These are phyloP conservation scores for Sabatieria punctata DNA, from an alignment of 2,888 invertebrate genomes.

Conservation along the genomic window DNA sequence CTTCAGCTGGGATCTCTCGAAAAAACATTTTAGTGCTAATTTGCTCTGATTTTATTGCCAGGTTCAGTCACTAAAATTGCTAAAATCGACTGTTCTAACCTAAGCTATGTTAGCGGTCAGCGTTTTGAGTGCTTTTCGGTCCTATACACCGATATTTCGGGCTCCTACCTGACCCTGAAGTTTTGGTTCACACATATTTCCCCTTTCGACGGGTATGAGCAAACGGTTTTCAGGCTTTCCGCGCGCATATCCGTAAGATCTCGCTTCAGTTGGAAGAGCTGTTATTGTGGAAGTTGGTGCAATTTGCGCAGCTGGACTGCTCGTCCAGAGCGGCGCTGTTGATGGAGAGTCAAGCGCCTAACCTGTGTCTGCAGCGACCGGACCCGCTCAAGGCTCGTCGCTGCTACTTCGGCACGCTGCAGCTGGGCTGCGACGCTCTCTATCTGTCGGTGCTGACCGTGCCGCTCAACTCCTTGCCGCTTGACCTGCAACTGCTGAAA, in stretches of 20 bases:
- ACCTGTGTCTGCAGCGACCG: slow-evolving; percentile 18
- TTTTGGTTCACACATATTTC: too few species aligned
- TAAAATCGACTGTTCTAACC: too few species aligned
- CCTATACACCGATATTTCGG: too few species aligned
- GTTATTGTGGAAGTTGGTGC: slow-evolving; percentile 51
- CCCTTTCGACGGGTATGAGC: too few species aligned
- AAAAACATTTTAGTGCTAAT: too few species aligned
- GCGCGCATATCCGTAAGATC: slow-evolving; percentile 60
- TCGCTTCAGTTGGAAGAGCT: slow-evolving; percentile 73
- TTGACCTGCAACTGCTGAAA: slow-evolving; percentile 57
- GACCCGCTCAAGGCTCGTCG: slow-evolving; percentile 39
- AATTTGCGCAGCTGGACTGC: slow-evolving; percentile 34
- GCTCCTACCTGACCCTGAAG: too few species aligned
- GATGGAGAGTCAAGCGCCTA: slow-evolving; percentile 19
- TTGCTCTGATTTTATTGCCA: too few species aligned
- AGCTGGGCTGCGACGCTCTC: slow-evolving; percentile 60
- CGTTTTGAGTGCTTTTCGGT: too few species aligned
- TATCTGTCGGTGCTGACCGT: slow-evolving; percentile 75
- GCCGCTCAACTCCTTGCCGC: slow-evolving; percentile 49
- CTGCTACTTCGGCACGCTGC: slow-evolving; percentile 67
- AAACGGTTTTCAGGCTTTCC: slow-evolving; percentile 50
- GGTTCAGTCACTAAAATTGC: too few species aligned
- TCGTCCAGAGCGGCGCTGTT: too few species aligned
- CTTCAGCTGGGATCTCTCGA: too few species aligned
- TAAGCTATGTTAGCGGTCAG: too few species aligned